phyloP scores from a whole-genome alignment of 2,888 invertebrate genomes.

The Tineola bisselliella region DNA sequence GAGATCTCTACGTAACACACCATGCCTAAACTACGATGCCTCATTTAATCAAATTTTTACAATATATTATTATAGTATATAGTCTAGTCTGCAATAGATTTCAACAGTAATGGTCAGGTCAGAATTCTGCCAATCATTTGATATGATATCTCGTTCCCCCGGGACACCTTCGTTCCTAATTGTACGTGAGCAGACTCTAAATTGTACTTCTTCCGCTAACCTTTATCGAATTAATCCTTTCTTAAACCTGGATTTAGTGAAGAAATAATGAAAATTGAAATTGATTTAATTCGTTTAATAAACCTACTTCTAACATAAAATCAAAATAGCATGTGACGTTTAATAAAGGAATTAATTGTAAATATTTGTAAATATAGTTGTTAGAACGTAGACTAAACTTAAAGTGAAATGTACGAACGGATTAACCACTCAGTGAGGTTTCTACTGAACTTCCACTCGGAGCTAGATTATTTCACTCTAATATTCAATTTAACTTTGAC shows the following conservation, averaged over 20 bases:
- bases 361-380: conserved; percentile 23
- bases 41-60: no score
- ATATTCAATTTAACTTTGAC: conserved; percentile 69
- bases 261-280: not conserved
- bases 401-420: conserved; percentile 58
- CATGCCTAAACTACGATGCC: no score
- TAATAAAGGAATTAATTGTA: not conserved
- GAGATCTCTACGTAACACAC: no score
- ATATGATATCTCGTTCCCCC: conserved; percentile 38
- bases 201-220: conserved; percentile 46
- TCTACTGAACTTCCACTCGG: conserved; percentile 44
- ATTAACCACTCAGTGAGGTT: conserved; percentile 55
- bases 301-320: not conserved
- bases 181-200: conserved; percentile 51
- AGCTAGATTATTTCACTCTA: conserved; percentile 58
- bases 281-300: not conserved
- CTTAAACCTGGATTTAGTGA: not conserved
- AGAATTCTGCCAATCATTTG: conserved; percentile 11
- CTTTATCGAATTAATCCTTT: conserved; percentile 9
- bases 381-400: conserved; percentile 40
- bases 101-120: conserved; percentile 18
- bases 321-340: not conserved
- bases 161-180: conserved; percentile 43
- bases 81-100: no score
- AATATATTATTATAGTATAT: no score